Base-by-base conservation (phyloP, 1,140 invertebrate species). In the Calycopis cecrops region DNA sequence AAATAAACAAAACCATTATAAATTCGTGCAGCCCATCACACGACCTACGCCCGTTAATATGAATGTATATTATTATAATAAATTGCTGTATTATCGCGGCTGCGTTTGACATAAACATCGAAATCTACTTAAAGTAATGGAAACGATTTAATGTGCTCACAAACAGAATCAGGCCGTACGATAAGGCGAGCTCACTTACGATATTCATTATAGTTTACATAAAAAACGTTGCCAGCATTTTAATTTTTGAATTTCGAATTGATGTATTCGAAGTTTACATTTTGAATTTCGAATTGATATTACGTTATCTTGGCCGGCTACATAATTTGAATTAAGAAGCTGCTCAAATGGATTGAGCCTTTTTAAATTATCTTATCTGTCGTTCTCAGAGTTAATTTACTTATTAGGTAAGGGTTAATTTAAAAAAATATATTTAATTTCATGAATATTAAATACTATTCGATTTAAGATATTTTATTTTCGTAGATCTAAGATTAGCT, bases 41-140 rank as follows among this genome's bases (percentile, higher is more conserved):
- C 70, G 60, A 68, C 67, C 71, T 73, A 62, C 63, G 56, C 63
- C 73, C 66, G 76, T 78, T 80, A 80, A 65, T 76, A 55, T 65
- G 62, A 72, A 76, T 68, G 75, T 83, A 72, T 69, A 63, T 73
- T 77, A 81, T 80, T 79, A 77, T 79, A 82, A 81, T 82, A 83
- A 78, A 85, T 83, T 69, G 81, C 66, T 67, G 73, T 79, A 81
- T 78, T 85, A 85, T 85, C 82, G 75, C 61, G 53, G 60, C 60
- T 67, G 73, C 68, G 71, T 81, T 79, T 83, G 79, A 83, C 78
- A 78, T 69, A 75, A 79, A 85, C 82, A 85, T 83, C 78, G 79
- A 80, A 85, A 80, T 79, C 79, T 85, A 85, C 82, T 85, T 81
- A 74, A 85, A 78, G 73, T 82, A 85, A 83, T 85, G 79, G 79